Evolutionary conservation across 2,113 vertebrate genomes (phyloP), one percentile per base, ranked within the genome.

Genomic region (Turnix velox): DNA sequence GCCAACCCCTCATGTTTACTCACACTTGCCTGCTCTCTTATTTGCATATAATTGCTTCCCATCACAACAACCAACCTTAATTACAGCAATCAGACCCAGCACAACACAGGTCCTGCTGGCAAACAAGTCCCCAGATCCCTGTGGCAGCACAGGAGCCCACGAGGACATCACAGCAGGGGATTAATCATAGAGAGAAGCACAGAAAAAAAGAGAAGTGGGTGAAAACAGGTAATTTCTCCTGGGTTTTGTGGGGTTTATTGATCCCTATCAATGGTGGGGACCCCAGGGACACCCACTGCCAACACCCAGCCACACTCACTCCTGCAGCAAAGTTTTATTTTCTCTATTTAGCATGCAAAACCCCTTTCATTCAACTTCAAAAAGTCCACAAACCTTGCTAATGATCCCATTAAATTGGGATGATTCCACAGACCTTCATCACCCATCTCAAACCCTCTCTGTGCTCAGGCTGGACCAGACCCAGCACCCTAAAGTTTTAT

Each of bases 11-110:
- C 7, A 52, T 89, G 77, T 94, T 96, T 95, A 88, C 93, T 92
- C 94, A 88, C 81, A 86, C 82, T 87, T 61, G 49, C 3, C 2
- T 37, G 8, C 84, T 43, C 61, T 54, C 87, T 91, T 68, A 92
- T 95, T 92, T 96, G 92, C 94, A 92, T 94, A 61, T 86, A 96
- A 96, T 96, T 88, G 91, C 82, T 95, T 96, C 87, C 65, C 87
- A 92, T 95, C 94, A 91, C 96, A 86, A 81, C 90, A 52, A 73
- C 18, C 55, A 80, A 33, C 68, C 74, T 79, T 83, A 94, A 94
- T 92, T 85, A 87, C 48, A 67, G 91, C 88, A 30, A 76, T 75
- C 92, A 87, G 76, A n/a, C n/a, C 58, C 17, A 52, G 42, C 2
- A 31, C 45, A 4, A 57, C 0, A 9, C n/a, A 1, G 71, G 73